A percentile compares a stretch with the other conserved stretches of the same genome.
Evolutionary conservation across 2,888 invertebrate species (phyloP).

Genomic region (Caenorhabditis sp.): DNA sequence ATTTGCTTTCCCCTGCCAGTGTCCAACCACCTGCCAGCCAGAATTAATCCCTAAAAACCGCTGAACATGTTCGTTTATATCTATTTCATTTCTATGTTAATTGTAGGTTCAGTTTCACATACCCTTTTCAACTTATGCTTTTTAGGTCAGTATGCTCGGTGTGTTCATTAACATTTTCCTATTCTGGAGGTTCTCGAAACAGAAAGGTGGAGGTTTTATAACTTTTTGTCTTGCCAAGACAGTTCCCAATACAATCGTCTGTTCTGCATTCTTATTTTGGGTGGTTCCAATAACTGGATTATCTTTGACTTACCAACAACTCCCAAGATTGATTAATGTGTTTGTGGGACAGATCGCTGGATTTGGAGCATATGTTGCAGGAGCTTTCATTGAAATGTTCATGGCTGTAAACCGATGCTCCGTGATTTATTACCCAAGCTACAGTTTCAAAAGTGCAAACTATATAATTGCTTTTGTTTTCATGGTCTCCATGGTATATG

Average conservation of each 20-base stretch:
- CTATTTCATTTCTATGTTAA: conserved; percentile 1
- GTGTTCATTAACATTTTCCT: conserved; percentile 18
- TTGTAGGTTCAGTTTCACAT: conserved; percentile 13
- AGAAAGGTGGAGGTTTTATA: conserved; percentile 15
- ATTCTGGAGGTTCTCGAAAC: conserved; percentile 30
- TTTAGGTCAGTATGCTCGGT: conserved; percentile 24
- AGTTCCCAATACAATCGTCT: conserved; percentile 38
- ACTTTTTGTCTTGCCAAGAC: conserved; percentile 49
- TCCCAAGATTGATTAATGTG: conserved; percentile 15
- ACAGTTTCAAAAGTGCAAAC: conserved; percentile 13
- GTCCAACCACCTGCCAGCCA: not conserved
- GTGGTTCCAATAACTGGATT: conserved; percentile 33
- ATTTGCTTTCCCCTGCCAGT: not conserved
- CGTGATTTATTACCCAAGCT: conserved; percentile 26
- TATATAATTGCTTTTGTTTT: conserved; percentile 2
- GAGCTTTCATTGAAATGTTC: conserved; percentile 41
- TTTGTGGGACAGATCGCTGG: conserved; percentile 35
- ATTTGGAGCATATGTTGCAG: conserved; percentile 39
- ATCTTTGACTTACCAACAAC: conserved; percentile 8
- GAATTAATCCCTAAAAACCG: not conserved
- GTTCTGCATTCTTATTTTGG: conserved; percentile 43
- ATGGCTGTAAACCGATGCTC: conserved; percentile 53
- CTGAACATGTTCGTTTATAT: not conserved
- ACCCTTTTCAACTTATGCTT: not conserved
- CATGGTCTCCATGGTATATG: not conserved